A percentile compares a stretch with the other conserved stretches of the same genome.
These are phyloP conservation scores for Calliphora vomitoria DNA, from an alignment of 2,888 invertebrate genomes.

Conservation along the genomic window DNA sequence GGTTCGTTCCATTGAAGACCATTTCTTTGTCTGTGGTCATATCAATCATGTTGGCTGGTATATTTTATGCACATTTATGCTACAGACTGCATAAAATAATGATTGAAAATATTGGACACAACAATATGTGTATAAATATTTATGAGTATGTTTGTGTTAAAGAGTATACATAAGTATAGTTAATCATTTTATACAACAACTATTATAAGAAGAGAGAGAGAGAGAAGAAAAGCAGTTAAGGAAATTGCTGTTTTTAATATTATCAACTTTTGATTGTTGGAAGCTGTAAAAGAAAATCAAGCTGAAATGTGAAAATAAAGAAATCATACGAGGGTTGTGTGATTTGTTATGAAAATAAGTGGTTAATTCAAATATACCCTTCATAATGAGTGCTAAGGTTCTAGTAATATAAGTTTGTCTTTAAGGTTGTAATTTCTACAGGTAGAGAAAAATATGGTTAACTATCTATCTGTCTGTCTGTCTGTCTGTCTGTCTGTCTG, in stretches of 20 bases:
- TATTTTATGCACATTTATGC: slow-evolving; percentile 14
- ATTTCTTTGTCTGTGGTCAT: slow-evolving; percentile 23
- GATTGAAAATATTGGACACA: neutral
- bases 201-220: neutral
- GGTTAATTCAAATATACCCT: no score
- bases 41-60: slow-evolving; percentile 19
- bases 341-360: neutral
- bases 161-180: slow-evolving; percentile 3
- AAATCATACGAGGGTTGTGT: neutral
- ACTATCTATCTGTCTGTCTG: no score
- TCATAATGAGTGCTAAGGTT: no score
- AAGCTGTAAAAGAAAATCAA: neutral
- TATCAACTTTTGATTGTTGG: neutral
- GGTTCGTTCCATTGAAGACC: neutral
- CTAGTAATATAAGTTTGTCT: no score
- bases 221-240: neutral
- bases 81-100: neutral
- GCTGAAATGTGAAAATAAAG: neutral
- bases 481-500: no score
- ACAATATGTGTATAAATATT: neutral
- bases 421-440: no score
- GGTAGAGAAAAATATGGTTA: no score
- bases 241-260: slow-evolving; percentile 34
- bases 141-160: neutral
- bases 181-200: slow-evolving; percentile 9